phyloP scores from a whole-genome alignment of 2,888 invertebrate genomes.

The Napeogenes inachia region DNA sequence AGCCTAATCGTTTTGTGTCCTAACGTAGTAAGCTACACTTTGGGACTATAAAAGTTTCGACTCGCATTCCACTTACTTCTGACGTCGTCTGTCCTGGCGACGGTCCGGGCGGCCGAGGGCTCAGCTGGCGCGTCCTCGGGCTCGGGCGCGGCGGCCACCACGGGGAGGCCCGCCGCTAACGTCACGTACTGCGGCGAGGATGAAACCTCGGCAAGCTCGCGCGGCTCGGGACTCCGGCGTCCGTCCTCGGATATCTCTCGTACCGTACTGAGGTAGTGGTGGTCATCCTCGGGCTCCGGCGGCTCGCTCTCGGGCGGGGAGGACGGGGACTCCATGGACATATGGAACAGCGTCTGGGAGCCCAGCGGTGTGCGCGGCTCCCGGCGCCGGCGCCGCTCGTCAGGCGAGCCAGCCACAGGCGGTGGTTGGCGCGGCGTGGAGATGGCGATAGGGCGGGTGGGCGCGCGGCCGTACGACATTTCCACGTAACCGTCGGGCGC shows the following conservation, averaged over 20 bases:
- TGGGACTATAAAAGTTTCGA: not conserved
- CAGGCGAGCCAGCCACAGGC: slow-evolving; percentile 36
- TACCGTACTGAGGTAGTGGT: slow-evolving; percentile 45
- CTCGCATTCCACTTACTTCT: slow-evolving; percentile 33
- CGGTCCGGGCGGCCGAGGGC: slow-evolving; percentile 66
- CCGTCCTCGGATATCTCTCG: slow-evolving; percentile 63
- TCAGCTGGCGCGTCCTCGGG: slow-evolving; percentile 48
- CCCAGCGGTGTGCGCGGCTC: slow-evolving; percentile 74
- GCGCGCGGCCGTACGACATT: slow-evolving; percentile 77
- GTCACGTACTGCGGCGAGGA: slow-evolving; percentile 72
- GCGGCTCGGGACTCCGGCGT: slow-evolving; percentile 34
- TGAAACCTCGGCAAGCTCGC: slow-evolving; percentile 33
- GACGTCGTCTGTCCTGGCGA: slow-evolving; percentile 41
- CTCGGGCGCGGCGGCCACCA: slow-evolving; percentile 33
- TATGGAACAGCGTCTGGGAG: slow-evolving; percentile 81
- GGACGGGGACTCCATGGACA: slow-evolving; percentile 79
- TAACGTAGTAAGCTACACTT: no score
- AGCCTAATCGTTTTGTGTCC: no score
- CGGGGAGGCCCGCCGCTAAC: slow-evolving; percentile 46
- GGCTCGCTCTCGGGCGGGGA: slow-evolving; percentile 75
- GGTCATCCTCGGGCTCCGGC: slow-evolving; percentile 50
- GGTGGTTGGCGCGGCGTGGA: slow-evolving; percentile 44
- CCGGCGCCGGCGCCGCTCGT: slow-evolving; percentile 47
- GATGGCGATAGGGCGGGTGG: slow-evolving; percentile 81
- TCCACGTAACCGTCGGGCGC: slow-evolving; percentile 81